Evolutionary conservation across 2,113 vertebrate genomes (phyloP).

Genomic region (Trematomus loennbergii): DNA sequence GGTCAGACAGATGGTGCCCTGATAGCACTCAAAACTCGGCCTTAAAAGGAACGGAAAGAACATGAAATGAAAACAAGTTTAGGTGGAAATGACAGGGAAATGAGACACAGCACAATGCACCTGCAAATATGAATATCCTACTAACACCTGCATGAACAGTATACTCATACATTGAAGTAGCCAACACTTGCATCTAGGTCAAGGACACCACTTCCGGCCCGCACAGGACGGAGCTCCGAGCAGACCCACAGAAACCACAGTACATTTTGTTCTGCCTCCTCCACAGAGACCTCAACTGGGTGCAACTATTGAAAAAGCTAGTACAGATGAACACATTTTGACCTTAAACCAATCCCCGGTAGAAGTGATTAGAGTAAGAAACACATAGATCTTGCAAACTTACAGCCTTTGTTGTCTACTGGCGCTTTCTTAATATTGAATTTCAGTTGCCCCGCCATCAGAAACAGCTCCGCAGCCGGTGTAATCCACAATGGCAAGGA

Average conservation of each 20-base stretch:
- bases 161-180: conserved; percentile 35
- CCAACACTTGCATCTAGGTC: conserved; percentile 49
- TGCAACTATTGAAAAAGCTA: conserved; percentile 5
- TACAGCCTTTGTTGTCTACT: conserved; percentile 56
- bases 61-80: too few species aligned
- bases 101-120: too few species aligned
- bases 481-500: conserved; percentile 42
- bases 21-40: neutral
- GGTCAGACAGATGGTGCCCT: neutral
- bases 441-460: conserved; percentile 58
- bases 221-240: conserved; percentile 28
- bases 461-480: neutral
- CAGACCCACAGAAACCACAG: conserved; percentile 24
- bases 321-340: neutral
- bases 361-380: too few species aligned
- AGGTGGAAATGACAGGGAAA: too few species aligned
- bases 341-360: neutral
- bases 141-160: conserved; percentile 36
- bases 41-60: too few species aligned
- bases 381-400: conserved; percentile 35
- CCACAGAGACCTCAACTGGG: neutral
- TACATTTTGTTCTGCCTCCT: conserved; percentile 34
- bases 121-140: conserved; percentile 25
- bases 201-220: conserved; percentile 55
- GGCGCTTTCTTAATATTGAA: conserved; percentile 25